These are phyloP conservation scores for Colostygia pectinataria DNA, from an alignment of 2,888 invertebrate genomes.

Conservation along the genomic window DNA sequence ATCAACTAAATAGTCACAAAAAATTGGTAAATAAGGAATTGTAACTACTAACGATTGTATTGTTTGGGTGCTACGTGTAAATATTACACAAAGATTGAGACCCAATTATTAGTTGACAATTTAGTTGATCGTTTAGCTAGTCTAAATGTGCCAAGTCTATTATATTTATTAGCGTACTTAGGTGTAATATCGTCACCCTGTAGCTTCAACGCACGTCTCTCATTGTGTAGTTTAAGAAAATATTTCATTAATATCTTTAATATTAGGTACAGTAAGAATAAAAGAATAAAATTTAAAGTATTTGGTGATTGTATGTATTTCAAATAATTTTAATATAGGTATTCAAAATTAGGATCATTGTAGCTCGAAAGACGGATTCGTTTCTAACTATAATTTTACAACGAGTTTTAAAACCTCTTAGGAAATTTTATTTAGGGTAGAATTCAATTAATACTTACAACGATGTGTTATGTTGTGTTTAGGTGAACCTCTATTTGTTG, in stretches of 20 bases:
- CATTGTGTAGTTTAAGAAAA: neutral
- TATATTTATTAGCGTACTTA: too few species aligned
- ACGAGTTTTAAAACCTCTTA: conserved; percentile 3
- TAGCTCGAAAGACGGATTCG: too few species aligned
- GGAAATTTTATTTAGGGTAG: neutral
- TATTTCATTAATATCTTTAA: too few species aligned
- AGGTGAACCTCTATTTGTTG: neutral
- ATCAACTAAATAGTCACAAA: too few species aligned
- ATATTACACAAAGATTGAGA: too few species aligned
- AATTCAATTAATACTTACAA: neutral
- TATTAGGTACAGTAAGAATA: too few species aligned
- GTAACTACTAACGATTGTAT: neutral
- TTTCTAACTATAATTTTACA: neutral
- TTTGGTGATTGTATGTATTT: too few species aligned
- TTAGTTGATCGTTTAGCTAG: too few species aligned
- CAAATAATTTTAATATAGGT: too few species aligned
- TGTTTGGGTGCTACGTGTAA: neutral
- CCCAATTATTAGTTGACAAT: too few species aligned
- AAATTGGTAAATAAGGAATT: neutral
- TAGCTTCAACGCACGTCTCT: conserved; percentile 1
- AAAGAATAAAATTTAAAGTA: too few species aligned
- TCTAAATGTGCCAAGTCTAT: too few species aligned
- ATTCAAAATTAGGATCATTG: neutral
- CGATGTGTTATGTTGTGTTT: conserved; percentile 1
- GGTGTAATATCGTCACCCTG: neutral